A percentile compares a stretch with the other conserved stretches of the same genome.
Evolutionary conservation across 1,140 invertebrate species (phyloP).

Genomic region (Chymomyza costata): DNA sequence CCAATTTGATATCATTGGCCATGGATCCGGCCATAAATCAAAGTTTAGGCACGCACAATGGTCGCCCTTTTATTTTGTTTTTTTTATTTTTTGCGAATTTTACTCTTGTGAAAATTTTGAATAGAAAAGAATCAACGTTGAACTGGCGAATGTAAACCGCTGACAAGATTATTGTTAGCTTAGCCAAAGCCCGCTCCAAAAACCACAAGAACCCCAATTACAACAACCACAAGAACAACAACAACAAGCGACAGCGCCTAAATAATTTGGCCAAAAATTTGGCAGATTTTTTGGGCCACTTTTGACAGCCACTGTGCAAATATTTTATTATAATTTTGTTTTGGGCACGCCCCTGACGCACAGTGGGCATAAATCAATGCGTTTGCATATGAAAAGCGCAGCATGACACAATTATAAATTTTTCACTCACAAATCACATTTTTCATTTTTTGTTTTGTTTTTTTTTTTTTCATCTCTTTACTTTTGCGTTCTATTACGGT

Average conservation of each 20-base stretch:
- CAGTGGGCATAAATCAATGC: slow-evolving; percentile 49
- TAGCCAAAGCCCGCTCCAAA: slow-evolving; percentile 18
- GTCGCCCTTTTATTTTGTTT: slow-evolving; percentile 9
- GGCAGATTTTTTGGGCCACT: too few relatives aligned
- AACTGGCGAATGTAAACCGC: slow-evolving; percentile 10
- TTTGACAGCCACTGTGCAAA: slow-evolving; percentile 32
- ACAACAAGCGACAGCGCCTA: too few relatives aligned
- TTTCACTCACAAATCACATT: slow-evolving; percentile 8
- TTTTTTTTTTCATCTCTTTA: slow-evolving; percentile 14
- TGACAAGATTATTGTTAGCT: slow-evolving; percentile 42
- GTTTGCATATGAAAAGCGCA: neutral
- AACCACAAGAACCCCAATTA: too few relatives aligned
- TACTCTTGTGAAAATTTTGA: too few relatives aligned
- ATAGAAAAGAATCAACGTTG: too few relatives aligned
- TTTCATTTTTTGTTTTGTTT: slow-evolving; percentile 36
- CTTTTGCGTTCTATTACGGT: slow-evolving; percentile 10
- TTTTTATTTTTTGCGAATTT: too few relatives aligned
- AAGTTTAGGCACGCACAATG: too few relatives aligned
- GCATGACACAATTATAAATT: neutral
- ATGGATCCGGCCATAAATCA: too few relatives aligned
- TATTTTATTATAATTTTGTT: slow-evolving; percentile 46
- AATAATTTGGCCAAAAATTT: too few relatives aligned
- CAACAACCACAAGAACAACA: too few relatives aligned
- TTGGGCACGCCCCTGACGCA: slow-evolving; percentile 23
- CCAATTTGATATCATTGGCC: too few relatives aligned